Base-by-base conservation (phyloP, 2,113 vertebrate genomes). In the Poecile atricapillus region DNA sequence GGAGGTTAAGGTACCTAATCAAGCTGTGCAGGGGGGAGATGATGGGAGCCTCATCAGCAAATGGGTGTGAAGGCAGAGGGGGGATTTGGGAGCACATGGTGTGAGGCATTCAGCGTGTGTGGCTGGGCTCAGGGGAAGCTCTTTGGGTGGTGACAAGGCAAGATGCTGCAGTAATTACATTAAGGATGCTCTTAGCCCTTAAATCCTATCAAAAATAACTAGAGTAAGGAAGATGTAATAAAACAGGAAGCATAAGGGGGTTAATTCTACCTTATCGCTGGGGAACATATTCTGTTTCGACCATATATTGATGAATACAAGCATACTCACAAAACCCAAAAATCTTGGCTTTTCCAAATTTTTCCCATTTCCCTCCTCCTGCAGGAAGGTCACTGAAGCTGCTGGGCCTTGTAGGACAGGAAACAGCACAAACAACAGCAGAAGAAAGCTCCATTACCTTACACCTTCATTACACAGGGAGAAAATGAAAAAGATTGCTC, bases 21-120 rank as follows among this genome's bases (percentile, higher is more conserved):
- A 4, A 59, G 46, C 15, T 18, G 10, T 3, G 49, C 23, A 10
- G 46, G 21, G 7, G 19, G 14, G 0, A 21, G 24, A 4, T 4
- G 19, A 16, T 0, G 5, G n/a, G 5, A 56, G 16, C 17, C 5
- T 12, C 39, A 39, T 4, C 53, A 35, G n/a, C 13, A 56, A 33
- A 37, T 0, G 19, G 18, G 30, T 33, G 55, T 43, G 37, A 14
- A 60, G 31, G 35, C 14, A 0, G 3, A 23, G 7, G 14, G 37
- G 12, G 3, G 15, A 28, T 20, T 4, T 10, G 80, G 62, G 24
- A 59, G 27, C 27, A 10, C 6, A 3, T 0, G 2, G 22, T 20
- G 9, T 6, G n/a, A 50, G 11, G 49, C 1, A 1, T 60, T 30
- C 23, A 20, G n/a, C 1, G 6, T 12, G 37, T 27, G 27, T 4